A percentile compares a stretch with the other conserved stretches of the same genome.
phyloP scores from a whole-genome alignment of 1,140 invertebrate species.

The Eubasilissa regina region DNA sequence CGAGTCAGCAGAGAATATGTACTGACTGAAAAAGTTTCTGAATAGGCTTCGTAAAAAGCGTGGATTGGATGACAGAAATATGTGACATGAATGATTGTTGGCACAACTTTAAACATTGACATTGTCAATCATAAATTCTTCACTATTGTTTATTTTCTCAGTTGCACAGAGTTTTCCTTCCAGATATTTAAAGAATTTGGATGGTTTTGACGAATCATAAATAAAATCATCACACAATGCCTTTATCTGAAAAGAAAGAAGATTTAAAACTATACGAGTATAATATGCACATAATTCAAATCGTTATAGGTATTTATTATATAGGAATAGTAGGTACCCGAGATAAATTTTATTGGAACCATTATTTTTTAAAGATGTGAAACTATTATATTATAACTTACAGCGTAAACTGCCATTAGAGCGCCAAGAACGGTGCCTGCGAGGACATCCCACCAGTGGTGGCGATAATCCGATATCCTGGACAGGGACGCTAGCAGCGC shows the following conservation, averaged over 20 bases:
- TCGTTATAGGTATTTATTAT: too few relatives aligned
- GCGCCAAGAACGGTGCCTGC: constrained; percentile 74
- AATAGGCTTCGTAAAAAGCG: too few relatives aligned
- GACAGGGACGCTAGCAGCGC: constrained; percentile 76
- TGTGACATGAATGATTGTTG: too few relatives aligned
- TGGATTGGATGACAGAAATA: too few relatives aligned
- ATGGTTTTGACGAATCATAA: not conserved
- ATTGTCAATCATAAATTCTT: not conserved
- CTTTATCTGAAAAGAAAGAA: not conserved
- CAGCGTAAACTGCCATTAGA: constrained; percentile 62
- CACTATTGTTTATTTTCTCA: not conserved
- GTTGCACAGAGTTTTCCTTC: not conserved
- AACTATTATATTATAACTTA: constrained; percentile 26
- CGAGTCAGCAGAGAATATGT: too few relatives aligned
- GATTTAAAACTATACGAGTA: not conserved
- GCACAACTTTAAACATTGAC: not conserved
- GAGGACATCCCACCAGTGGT: constrained; percentile 86
- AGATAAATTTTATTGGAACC: too few relatives aligned
- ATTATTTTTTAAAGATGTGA: too few relatives aligned
- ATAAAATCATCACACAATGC: not conserved
- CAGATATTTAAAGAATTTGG: not conserved
- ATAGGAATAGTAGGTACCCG: too few relatives aligned
- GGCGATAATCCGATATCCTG: constrained; percentile 78
- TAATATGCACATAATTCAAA: too few relatives aligned
- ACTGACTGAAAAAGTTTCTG: too few relatives aligned